Percentiles rank a stretch among this genome's conserved stretches.
Conservation (phyloP, 2,113 vertebrate species). For the Cyprinus carpio region DNA sequence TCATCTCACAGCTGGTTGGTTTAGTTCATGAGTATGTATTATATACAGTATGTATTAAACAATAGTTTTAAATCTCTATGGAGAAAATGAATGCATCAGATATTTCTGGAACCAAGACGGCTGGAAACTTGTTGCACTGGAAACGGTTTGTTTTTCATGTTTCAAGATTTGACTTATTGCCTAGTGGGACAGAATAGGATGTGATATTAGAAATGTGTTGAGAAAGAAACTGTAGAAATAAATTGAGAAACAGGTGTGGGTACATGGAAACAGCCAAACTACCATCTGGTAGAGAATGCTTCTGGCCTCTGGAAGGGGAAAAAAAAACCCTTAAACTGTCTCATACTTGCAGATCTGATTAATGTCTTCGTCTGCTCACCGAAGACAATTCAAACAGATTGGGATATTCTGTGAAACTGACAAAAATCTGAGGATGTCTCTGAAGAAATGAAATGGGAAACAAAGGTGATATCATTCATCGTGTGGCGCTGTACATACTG, state of each 20-base stretch:
- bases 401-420: constrained; percentile 36
- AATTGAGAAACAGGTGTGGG: constrained; percentile 56
- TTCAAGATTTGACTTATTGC: neutral
- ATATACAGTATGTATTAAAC: neutral
- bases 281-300: constrained; percentile 57
- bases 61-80: constrained; percentile 2
- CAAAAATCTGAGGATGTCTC: constrained; percentile 36
- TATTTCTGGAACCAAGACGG: neutral
- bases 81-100: neutral
- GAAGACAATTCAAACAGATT: constrained; percentile 52
- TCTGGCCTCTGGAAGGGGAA: constrained; percentile 49
- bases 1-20: neutral
- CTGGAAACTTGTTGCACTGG: neutral
- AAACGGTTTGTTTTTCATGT: neutral
- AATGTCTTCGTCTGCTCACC: constrained; percentile 52
- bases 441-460: constrained; percentile 25
- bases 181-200: constrained; percentile 2
- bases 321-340: constrained; percentile 29
- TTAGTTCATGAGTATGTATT: neutral
- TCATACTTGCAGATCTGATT: constrained; percentile 58
- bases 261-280: constrained; percentile 54
- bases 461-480: constrained; percentile 34
- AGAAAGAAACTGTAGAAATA: constrained; percentile 43
- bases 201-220: constrained; percentile 28
- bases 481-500: neutral